A percentile compares a stretch with the other conserved stretches of the same genome.
Evolutionary conservation across 2,113 vertebrate genomes (phyloP).

Genomic region (Mixornis gularis): DNA sequence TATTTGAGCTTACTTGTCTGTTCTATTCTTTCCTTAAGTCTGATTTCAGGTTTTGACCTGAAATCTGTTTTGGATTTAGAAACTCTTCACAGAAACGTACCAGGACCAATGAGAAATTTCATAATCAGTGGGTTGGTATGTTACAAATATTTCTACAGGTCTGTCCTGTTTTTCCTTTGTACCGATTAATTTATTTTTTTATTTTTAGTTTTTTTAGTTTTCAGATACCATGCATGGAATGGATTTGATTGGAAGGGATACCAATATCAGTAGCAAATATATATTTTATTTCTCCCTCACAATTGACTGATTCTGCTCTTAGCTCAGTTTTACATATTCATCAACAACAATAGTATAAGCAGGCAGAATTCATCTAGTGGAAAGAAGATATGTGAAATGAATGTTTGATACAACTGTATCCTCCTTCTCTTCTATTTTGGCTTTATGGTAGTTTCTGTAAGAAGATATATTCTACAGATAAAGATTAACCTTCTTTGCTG

Average conservation of each 20-base stretch:
- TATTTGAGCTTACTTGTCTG: neutral
- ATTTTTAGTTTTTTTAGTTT: neutral
- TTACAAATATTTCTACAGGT: neutral
- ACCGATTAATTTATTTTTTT: neutral
- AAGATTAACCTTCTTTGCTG: neutral
- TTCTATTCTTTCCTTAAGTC: neutral
- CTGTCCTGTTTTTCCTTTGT: neutral
- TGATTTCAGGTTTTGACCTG: neutral
- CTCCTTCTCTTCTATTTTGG: neutral
- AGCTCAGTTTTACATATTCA: neutral
- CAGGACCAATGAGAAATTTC: neutral
- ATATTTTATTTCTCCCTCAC: neutral
- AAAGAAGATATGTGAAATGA: neutral
- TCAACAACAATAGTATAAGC: neutral
- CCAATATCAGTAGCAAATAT: neutral
- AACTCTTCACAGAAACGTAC: neutral
- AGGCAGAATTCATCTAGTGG: neutral
- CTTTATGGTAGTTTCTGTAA: neutral
- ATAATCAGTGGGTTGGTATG: neutral
- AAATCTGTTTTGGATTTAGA: neutral
- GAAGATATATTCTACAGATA: neutral
- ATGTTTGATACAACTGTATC: neutral
- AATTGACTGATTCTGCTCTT: neutral
- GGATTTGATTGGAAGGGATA: neutral
- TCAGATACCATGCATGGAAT: neutral